Percentiles rank a stretch among this genome's conserved stretches.
Conservation (phyloP, 2,888 invertebrate species). For the Mallateleia sp. region DNA sequence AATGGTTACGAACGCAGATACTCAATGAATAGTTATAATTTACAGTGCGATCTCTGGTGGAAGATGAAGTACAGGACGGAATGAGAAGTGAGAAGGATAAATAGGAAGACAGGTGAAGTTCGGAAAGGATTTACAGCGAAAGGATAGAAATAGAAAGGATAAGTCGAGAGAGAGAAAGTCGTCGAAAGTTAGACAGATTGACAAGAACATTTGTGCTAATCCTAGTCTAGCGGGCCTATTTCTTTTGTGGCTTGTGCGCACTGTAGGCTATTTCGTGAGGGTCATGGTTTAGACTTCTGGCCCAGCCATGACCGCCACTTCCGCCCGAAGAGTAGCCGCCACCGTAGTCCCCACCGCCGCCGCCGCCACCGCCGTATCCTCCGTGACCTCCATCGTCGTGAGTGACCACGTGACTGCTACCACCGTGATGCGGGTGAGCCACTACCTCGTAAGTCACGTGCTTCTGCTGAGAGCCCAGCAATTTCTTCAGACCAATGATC, state of each 20-base stretch:
- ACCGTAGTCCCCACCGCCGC: slow-evolving; percentile 91
- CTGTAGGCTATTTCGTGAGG: slow-evolving; percentile 92
- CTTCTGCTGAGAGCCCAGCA: slow-evolving; percentile 94
- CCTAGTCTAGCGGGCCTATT: slow-evolving; percentile 84
- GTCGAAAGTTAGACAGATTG: slow-evolving; percentile 61
- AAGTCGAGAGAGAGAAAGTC: slow-evolving; percentile 47
- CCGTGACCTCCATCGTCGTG: slow-evolving; percentile 92
- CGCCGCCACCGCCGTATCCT: slow-evolving; percentile 90
- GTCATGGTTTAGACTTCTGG: slow-evolving; percentile 90
- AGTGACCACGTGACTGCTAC: slow-evolving; percentile 90
- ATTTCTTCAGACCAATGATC: slow-evolving; percentile 95
- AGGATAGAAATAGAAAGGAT: slow-evolving; percentile 65
- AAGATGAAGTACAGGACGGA: slow-evolving; percentile 28
- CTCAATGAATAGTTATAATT: slow-evolving; percentile 36
- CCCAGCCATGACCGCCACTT: slow-evolving; percentile 91
- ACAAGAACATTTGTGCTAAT: slow-evolving; percentile 78
- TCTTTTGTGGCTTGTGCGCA: slow-evolving; percentile 92
- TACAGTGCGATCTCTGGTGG: slow-evolving; percentile 43
- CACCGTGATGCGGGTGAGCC: slow-evolving; percentile 92
- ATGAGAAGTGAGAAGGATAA: slow-evolving; percentile 33
- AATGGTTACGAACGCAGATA: not conserved
- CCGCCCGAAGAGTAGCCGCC: slow-evolving; percentile 90
- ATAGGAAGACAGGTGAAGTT: slow-evolving; percentile 18
- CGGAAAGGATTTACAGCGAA: slow-evolving; percentile 50
- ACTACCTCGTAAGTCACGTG: slow-evolving; percentile 95